Conservation (phyloP, 2,113 vertebrate genomes). For the Dasyornis broadbenti region DNA sequence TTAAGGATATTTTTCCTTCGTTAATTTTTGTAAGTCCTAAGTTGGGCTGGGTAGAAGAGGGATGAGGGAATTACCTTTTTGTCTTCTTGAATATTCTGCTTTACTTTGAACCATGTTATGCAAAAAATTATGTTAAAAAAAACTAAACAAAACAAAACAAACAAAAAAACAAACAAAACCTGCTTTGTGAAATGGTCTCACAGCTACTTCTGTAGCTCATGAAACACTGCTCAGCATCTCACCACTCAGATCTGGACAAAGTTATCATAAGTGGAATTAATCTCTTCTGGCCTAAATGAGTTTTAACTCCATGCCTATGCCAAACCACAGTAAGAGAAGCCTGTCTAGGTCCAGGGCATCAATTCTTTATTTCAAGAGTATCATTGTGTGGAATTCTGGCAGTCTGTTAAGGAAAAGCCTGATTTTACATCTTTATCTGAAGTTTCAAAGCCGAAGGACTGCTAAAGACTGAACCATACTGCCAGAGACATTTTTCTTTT, state of each 20-base stretch:
- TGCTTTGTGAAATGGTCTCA: background rate
- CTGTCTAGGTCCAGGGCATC: background rate
- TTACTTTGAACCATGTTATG: background rate
- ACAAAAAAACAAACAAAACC: background rate
- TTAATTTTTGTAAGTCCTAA: background rate
- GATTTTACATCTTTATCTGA: background rate
- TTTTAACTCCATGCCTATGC: background rate
- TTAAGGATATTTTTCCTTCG: background rate
- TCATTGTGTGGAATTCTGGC: background rate
- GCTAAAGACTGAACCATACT: background rate
- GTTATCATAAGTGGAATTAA: background rate
- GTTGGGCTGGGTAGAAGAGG: background rate
- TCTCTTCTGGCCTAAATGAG: background rate
- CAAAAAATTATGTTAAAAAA: background rate
- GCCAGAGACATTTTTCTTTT: background rate
- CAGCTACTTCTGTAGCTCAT: background rate
- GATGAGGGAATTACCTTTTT: background rate
- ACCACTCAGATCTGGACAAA: background rate
- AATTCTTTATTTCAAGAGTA: background rate
- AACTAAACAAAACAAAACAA: rapidly evolving
- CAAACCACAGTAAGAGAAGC: background rate
- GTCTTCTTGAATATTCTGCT: background rate
- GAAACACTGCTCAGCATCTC: background rate
- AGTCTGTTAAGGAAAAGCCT: background rate
- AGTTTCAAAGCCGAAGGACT: background rate